Percentiles rank a stretch among this genome's conserved stretches.
Conservation (phyloP, 2,888 invertebrate species). For the Entomobrya multifasciata region DNA sequence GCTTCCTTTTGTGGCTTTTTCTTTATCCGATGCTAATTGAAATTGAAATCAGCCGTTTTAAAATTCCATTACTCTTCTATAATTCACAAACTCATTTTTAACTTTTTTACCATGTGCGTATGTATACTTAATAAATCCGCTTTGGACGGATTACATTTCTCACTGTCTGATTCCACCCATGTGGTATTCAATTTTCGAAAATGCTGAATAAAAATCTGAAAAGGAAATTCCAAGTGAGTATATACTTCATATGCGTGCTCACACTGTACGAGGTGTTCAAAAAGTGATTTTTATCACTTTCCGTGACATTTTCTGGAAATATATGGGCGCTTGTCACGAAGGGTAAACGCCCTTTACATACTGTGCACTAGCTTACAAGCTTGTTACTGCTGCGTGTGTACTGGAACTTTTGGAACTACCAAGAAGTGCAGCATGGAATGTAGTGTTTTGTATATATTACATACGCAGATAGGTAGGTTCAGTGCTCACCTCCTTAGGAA, state of each 20-base stretch:
- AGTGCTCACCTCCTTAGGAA: slow-evolving; percentile 35
- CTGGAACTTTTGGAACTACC: too few relatives aligned
- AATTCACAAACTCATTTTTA: too few relatives aligned
- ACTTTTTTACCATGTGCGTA: too few relatives aligned
- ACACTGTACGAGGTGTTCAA: slow-evolving; percentile 45
- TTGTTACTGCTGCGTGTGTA: not conserved
- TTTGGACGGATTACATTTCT: too few relatives aligned
- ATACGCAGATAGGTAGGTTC: not conserved
- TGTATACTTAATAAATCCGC: too few relatives aligned
- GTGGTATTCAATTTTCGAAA: slow-evolving; percentile 3
- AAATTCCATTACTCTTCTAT: too few relatives aligned
- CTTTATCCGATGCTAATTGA: too few relatives aligned
- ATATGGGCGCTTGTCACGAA: slow-evolving; percentile 70
- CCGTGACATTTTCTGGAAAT: slow-evolving; percentile 57
- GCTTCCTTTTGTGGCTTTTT: too few relatives aligned
- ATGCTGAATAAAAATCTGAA: slow-evolving; percentile 5
- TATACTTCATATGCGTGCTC: not conserved
- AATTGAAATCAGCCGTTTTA: too few relatives aligned
- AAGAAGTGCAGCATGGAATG: too few relatives aligned
- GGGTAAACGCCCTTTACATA: slow-evolving; percentile 65
- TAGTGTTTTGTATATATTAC: too few relatives aligned
- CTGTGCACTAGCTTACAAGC: not conserved
- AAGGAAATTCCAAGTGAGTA: not conserved
- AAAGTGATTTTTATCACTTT: slow-evolving; percentile 70
- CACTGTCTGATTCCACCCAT: not conserved